Conservation (phyloP, 37 sponge, comb jelly and placozoan genomes). For the Lycopodina hypogea region DNA sequence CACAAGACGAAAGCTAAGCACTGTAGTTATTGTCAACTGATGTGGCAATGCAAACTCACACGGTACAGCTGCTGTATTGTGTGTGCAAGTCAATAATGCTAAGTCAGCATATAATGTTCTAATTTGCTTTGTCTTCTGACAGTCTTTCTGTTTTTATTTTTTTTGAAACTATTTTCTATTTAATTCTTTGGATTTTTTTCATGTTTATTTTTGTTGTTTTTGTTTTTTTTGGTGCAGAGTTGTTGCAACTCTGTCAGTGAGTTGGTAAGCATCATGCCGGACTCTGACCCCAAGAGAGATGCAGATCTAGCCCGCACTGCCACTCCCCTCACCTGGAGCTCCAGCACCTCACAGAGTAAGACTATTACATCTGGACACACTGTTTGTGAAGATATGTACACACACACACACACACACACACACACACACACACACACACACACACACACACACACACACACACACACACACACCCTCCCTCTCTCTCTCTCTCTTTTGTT, state of each 20-base stretch:
- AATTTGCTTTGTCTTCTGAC: background rate
- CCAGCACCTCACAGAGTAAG: background rate
- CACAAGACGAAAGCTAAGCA: no score
- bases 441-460: no score
- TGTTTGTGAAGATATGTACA: no score
- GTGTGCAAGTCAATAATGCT: no score
- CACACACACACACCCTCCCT: no score
- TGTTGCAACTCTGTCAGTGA: conserved; percentile 39
- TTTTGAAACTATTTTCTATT: background rate
- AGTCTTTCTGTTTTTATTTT: background rate
- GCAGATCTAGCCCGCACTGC: background rate
- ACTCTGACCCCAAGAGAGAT: conserved; percentile 1
- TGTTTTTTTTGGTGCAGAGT: background rate
- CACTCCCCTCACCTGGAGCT: background rate
- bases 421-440: no score
- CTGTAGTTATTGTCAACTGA: no score
- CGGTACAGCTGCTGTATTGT: no score
- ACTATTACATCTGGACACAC: no score
- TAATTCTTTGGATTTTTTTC: background rate
- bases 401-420: no score
- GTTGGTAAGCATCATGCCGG: conserved; percentile 38
- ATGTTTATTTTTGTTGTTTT: background rate
- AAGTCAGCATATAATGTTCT: background rate
- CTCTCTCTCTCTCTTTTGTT: no score
- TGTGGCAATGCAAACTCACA: no score